Base-by-base conservation (phyloP, 64 coral and sea anemone genomes). In the Astreopora myriophthalma region DNA sequence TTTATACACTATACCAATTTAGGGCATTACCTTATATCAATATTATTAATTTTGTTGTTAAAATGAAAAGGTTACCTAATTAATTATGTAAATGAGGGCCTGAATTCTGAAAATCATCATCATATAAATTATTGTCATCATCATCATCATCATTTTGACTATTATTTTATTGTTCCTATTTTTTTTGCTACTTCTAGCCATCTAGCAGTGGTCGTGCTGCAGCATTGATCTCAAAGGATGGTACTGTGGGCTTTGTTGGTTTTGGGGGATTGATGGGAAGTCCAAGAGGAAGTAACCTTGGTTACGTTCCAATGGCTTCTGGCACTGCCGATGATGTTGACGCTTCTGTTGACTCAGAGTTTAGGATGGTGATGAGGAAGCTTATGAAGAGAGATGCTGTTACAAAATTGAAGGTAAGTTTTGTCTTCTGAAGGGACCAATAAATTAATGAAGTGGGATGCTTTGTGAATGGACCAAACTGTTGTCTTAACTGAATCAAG, bases 151-250 rank as follows among this genome's bases (percentile, higher is more conserved):
- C n/a, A n/a, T 44, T 44, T 44, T 55, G 0, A 16, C 16, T 42
- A 26, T 76, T 16, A 79, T 90, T 38, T 76, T 8, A 60, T 35
- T 29, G 30, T 4, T 62, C 6, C 42, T 36, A 8, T 10, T 6
- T 26, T 27, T 25, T 70, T 27, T 79, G 16, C 20, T 34, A 62
- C 16, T 3, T 3, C 23, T 35, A 99, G 97, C 97, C 97, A 31
- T 99, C 97, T 6, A 99, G 97, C 85, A 99, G 97, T 99, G 97
- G 97, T 4, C 82, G 94, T 25, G 97, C 97, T 14, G 97, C 94
- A 37, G 90, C 94, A 0, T 51, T 95, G 29, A 67, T 99, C 7
- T 93, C 94, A 0, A 93, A 92, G 64, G 97, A 96, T 95, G 97
- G 97, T 4, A 75, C 68, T 87, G 82, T 93, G 34, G 94, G 91